A percentile compares a stretch with the other conserved stretches of the same genome.
These are phyloP conservation scores for Bombus breviceps DNA, from an alignment of 1,140 invertebrate genomes.

Conservation along the genomic window DNA sequence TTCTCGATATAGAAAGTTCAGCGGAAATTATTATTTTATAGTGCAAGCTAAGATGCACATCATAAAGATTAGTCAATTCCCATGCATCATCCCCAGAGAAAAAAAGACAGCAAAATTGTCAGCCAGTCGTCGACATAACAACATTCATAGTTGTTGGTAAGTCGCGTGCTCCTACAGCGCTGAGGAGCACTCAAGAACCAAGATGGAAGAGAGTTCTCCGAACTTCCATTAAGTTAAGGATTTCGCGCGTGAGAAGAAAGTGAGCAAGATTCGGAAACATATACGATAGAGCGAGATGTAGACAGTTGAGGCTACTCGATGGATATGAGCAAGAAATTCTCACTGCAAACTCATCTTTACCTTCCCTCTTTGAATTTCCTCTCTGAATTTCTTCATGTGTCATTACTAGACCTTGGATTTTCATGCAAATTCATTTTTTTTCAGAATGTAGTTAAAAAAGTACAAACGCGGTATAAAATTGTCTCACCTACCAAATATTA, in stretches of 20 bases:
- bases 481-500: too few relatives aligned
- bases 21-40: neutral
- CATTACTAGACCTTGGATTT: neutral
- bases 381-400: neutral
- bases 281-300: neutral
- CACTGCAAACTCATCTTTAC: slow-evolving; percentile 26
- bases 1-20: too few relatives aligned
- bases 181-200: slow-evolving; percentile 25
- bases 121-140: neutral
- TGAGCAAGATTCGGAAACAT: neutral
- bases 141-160: slow-evolving; percentile 47
- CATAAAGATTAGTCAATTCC: neutral
- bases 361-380: neutral
- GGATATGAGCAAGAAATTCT: slow-evolving; percentile 47
- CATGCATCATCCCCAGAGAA: neutral
- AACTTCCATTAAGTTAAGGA: slow-evolving; percentile 54
- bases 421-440: neutral
- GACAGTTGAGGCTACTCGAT: slow-evolving; percentile 2
- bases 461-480: too few relatives aligned
- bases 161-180: slow-evolving; percentile 11
- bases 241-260: slow-evolving; percentile 1
- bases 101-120: neutral
- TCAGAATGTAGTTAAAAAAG: neutral
- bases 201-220: slow-evolving; percentile 42
- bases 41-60: neutral